Conservation (phyloP, 2,113 vertebrate genomes). For the Xiphorhynchus elegans region DNA sequence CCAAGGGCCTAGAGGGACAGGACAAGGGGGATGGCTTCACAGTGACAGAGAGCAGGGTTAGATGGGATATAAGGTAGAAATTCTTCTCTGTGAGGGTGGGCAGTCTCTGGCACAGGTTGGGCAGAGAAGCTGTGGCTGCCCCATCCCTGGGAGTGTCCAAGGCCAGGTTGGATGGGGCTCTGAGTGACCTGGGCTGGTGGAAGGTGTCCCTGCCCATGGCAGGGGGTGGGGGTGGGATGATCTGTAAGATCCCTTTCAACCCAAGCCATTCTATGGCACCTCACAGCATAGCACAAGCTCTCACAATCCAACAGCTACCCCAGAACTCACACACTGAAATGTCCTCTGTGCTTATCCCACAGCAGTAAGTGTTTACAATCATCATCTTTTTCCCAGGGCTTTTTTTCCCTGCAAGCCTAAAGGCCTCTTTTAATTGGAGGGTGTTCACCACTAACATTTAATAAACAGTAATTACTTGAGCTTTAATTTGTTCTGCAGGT, state of each 20-base stretch:
- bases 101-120: not conserved
- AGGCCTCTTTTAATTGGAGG: not conserved
- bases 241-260: not conserved
- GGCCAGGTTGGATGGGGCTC: not conserved
- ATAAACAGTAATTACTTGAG: not conserved
- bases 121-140: not conserved
- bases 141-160: not conserved
- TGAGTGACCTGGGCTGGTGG: rapidly evolving
- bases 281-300: not conserved
- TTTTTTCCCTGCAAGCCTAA: not conserved
- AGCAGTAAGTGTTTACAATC: not conserved
- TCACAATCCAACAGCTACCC: not conserved
- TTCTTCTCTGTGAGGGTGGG: rapidly evolving
- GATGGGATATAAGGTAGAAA: rapidly evolving
- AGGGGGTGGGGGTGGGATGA: not conserved
- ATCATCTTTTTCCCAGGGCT: not conserved
- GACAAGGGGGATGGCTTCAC: not conserved
- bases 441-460: not conserved
- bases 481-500: not conserved
- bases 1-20: not conserved
- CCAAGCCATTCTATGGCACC: not conserved
- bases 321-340: not conserved
- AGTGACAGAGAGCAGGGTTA: not conserved
- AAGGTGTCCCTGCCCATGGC: not conserved
- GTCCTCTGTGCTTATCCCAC: not conserved